Evolutionary conservation across 2,113 vertebrate genomes (phyloP).

Genomic region (Terrapene triunguis): DNA sequence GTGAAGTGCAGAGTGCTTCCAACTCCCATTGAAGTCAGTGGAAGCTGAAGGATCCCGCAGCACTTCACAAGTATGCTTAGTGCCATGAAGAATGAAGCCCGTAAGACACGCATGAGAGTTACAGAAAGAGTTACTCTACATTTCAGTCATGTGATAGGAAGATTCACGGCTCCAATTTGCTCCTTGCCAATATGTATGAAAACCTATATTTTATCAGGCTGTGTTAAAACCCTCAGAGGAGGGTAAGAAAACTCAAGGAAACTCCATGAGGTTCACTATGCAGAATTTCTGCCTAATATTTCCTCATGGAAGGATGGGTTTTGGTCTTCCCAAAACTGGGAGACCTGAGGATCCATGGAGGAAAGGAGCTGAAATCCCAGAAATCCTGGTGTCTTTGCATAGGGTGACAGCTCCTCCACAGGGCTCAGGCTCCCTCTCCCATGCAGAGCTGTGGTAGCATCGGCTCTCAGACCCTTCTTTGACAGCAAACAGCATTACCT

Average conservation of each 20-base stretch:
- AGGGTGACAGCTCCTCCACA: neutral
- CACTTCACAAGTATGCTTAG: neutral
- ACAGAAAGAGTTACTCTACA: accelerated
- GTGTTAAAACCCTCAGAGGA: neutral
- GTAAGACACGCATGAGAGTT: neutral
- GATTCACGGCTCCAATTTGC: neutral
- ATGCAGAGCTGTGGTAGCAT: neutral
- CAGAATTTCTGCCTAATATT: neutral
- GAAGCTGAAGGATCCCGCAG: neutral
- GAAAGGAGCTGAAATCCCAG: neutral
- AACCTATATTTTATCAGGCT: neutral
- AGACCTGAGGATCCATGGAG: neutral
- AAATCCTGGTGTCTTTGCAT: neutral
- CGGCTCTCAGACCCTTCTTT: neutral
- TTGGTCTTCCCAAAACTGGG: neutral
- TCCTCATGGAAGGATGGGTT: neutral
- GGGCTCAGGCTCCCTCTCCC: neutral
- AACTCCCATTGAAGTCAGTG: neutral
- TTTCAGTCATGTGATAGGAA: neutral
- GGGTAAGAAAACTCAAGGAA: neutral
- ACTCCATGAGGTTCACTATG: neutral
- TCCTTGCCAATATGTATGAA: neutral
- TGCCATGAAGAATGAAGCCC: neutral
- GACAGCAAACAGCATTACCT: neutral
- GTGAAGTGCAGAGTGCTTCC: neutral